Conservation (phyloP, 2,797 vertebrate genomes). For the Lindbergichthys nudifrons region DNA sequence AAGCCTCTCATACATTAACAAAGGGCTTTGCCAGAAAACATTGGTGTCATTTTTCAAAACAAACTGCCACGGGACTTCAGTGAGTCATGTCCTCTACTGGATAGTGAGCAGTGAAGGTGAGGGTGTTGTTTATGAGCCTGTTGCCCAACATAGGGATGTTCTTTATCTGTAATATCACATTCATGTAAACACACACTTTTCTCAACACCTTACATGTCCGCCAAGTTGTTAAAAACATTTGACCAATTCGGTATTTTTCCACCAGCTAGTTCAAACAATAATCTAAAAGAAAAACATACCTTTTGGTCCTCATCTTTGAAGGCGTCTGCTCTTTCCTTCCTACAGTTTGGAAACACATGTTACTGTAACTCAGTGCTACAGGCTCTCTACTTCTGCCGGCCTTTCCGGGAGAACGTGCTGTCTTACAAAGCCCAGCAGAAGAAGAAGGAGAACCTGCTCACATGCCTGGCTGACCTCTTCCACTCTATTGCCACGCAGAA, state of each 20-base stretch:
- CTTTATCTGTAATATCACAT: slow-evolving; percentile 21
- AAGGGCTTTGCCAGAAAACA: slow-evolving; percentile 47
- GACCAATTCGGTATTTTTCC: neutral
- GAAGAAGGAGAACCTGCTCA: slow-evolving; percentile 98
- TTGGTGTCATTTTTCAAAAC: slow-evolving; percentile 65
- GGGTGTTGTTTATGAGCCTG: slow-evolving; percentile 44
- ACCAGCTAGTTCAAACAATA: neutral
- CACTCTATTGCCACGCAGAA: slow-evolving; percentile 98
- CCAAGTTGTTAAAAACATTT: slow-evolving; percentile 11
- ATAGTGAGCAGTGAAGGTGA: slow-evolving; percentile 14
- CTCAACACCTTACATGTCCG: neutral
- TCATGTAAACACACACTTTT: slow-evolving; percentile 28
- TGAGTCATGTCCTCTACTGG: slow-evolving; percentile 55
- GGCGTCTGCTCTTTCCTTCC: slow-evolving; percentile 13
- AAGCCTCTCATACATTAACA: slow-evolving; percentile 49
- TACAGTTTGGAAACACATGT: slow-evolving; percentile 97
- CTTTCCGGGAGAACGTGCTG: slow-evolving; percentile 97
- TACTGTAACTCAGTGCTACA: slow-evolving; percentile 99
- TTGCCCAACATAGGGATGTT: neutral
- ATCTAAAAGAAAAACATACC: neutral
- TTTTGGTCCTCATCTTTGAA: slow-evolving; percentile 15
- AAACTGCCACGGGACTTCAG: slow-evolving; percentile 10
- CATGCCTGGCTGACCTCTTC: slow-evolving; percentile 97
- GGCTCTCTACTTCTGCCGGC: slow-evolving; percentile 96
- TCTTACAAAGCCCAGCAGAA: slow-evolving; percentile 98